Evolutionary conservation across 2,797 vertebrate species (phyloP), one percentile per base, ranked within the genome.

Genomic region (Danio albolineatus): DNA sequence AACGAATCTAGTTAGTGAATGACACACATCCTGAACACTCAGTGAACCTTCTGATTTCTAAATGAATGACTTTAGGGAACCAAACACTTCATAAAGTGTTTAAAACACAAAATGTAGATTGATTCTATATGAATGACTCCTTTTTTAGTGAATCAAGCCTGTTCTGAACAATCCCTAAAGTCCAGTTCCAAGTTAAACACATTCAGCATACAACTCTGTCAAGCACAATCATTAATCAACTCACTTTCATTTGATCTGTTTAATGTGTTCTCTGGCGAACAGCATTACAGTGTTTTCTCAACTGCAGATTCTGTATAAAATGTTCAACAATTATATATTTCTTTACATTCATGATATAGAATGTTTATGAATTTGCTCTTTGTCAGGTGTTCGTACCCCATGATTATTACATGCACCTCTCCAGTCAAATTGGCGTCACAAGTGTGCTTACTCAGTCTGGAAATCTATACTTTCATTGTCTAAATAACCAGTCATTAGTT

Each of bases 401-500:
- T 60, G 36, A 71, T 70, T 8, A 62, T 17, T 44, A 54, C 6
- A 9, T 17, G 4, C 51, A 60, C n/a, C 21, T 71, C 53, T 71
- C 57, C 38, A 71, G 76, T n/a, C 17, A 59, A 73, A 28, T 56
- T 12, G 19, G 70, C 2, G n/a, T 43, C 13, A 2, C 57, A 51
- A 49, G 53, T 41, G 53, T 49, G 43, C 54, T 56, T 44, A 62
- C 36, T 49, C 28, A 43, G 43, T 39, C 44, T 61, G 72, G 14
- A 75, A 53, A 64, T 53, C 51, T 46, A 57, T 2, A 43, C 12
- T 65, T 51, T 19, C 38, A 21, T 41, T 21, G 17, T 76, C 60
- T 65, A 41, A 76, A 1, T 41, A 76, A 65, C 48, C 21, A 19
- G 36, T 53, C 10, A 64, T 64, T 38, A 60, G 51, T 67, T 59